Evolutionary conservation across 2,888 invertebrate species (phyloP), one percentile per base, ranked within the genome.

Genomic region (Lasiommata megera): DNA sequence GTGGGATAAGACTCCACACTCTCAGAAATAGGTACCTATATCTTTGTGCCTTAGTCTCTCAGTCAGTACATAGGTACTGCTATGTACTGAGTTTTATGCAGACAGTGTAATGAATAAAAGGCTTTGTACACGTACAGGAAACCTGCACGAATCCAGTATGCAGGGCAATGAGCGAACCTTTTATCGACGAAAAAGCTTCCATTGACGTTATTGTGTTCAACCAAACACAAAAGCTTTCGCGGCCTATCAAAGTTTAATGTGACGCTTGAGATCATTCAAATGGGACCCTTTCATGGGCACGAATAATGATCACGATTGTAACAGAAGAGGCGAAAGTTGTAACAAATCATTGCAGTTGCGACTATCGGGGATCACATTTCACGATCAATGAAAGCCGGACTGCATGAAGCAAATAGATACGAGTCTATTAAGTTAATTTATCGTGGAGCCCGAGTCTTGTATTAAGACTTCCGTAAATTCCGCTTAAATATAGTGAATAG

Each of bases 241-340:
- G 37, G 54, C 36, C 53, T 61, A 54, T 60, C 60, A 58, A 56
- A 62, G 61, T 60, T 63, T 44, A 60, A 58, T 57, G 56, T 58
- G 51, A 60, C 61, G 65, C 62, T 70, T 57, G 61, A 69, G 62
- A 70, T 69, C 66, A 70, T 73, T 73, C 67, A 67, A 73, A 76
- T 73, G 71, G 64, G 38, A 68, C 73, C 76, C 75, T 77, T 76
- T 64, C 66, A 65, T 67, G 61, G 66, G 28, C 41, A 55, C 36
- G 51, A 52, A 67, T 68, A 64, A 62, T 65, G 57, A 63, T 66
- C 64, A 65, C 64, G 64, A 61, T 62, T 46, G 44, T 38, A 61
- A 59, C 57, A 56, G 48, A 62, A 63, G 58, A 63, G 62, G 72
- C 63, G 76, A 76, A 80, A 77, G 77, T 72, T 66, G 40, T 47